phyloP scores from a whole-genome alignment of 2,797 vertebrate species.

The Miichthys miiuy region DNA sequence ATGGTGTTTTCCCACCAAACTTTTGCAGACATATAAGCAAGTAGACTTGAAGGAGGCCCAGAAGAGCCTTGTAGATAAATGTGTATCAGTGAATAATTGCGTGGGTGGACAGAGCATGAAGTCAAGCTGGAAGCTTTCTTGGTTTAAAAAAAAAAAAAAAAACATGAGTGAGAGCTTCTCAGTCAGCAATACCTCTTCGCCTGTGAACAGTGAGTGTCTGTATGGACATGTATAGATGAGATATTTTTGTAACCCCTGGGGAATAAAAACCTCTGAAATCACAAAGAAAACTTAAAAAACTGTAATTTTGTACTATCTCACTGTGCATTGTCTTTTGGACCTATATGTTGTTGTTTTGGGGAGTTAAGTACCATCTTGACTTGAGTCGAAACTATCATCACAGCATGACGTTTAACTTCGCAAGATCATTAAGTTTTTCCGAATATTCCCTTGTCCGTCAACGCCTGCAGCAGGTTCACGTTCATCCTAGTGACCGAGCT shows the following conservation, averaged over 20 bases:
- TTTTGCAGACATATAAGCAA: constrained; percentile 18
- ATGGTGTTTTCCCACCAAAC: constrained; percentile 31
- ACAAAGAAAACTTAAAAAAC: background rate
- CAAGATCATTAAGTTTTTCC: constrained; percentile 14
- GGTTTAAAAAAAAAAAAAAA: background rate
- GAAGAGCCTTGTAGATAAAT: constrained; percentile 21
- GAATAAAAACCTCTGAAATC: background rate
- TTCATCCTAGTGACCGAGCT: constrained; percentile 12
- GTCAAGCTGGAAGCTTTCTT: background rate
- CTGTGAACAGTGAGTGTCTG: constrained; percentile 13
- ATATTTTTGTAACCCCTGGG: background rate
- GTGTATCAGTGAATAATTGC: constrained; percentile 31
- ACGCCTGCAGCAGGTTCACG: constrained; percentile 37
- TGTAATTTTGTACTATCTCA: background rate
- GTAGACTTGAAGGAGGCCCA: constrained; percentile 19
- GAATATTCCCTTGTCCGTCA: background rate
- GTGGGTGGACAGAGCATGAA: constrained; percentile 20
- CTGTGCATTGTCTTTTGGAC: background rate
- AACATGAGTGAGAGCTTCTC: constrained; percentile 12
- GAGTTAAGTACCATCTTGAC: background rate
- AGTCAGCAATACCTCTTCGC: background rate
- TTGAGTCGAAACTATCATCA: background rate
- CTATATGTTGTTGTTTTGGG: background rate
- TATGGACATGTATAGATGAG: background rate
- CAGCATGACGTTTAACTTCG: background rate